Evolutionary conservation across 1,140 invertebrate genomes (phyloP).

Genomic region (Schlechtendalia chinensis): DNA sequence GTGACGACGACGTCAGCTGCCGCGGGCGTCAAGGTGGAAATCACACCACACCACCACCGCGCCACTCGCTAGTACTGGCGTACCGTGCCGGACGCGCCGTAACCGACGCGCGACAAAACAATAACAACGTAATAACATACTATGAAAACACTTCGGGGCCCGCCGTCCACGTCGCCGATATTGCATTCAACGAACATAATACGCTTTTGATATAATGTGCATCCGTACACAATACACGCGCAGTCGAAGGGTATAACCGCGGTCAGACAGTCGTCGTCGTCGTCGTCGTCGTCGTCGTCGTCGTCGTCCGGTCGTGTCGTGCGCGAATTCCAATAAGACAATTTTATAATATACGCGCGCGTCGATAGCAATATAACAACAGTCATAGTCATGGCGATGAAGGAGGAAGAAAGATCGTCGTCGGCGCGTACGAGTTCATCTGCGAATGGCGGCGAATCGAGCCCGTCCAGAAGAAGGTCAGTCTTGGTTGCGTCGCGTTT

Average conservation of each 20-base stretch:
- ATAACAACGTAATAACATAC: neutral
- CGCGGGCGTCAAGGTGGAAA: slow-evolving; percentile 31
- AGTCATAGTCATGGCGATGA: no score
- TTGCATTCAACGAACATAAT: neutral
- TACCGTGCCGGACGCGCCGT: slow-evolving; percentile 2
- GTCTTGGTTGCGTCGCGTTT: neutral
- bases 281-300: no score
- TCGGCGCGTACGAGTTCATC: neutral
- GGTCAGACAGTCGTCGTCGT: no score
- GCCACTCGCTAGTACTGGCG: neutral
- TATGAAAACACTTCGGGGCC: no score
- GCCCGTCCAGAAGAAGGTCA: slow-evolving; percentile 25
- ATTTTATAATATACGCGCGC: neutral
- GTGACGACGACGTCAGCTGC: slow-evolving; percentile 6
- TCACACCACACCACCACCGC: neutral
- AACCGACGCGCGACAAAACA: neutral
- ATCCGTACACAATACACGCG: neutral
- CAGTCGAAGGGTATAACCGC: neutral
- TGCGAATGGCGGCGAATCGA: neutral
- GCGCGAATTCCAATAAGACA: no score
- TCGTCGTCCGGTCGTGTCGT: no score
- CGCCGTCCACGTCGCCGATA: no score
- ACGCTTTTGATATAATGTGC: neutral
- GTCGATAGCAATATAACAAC: neutral
- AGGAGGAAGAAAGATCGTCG: neutral